These are phyloP conservation scores for Enteromius radiatus DNA, from an alignment of 2,797 vertebrate genomes.

Conservation along the genomic window DNA sequence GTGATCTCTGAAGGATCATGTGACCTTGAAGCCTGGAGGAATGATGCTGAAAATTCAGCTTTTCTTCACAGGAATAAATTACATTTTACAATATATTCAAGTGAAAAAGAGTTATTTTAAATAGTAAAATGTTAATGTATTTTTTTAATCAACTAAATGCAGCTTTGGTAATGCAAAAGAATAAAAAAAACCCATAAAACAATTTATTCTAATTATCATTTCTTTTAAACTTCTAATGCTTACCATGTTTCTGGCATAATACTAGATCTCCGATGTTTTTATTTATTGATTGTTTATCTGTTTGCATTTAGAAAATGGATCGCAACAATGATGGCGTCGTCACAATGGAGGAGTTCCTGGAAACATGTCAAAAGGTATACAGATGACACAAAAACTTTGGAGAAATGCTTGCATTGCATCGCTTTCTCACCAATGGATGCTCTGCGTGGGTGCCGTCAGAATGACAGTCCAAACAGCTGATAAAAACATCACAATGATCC, in stretches of 20 bases:
- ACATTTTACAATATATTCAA: background rate
- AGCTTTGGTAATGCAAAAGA: background rate
- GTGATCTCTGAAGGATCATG: background rate
- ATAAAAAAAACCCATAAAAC: too few species aligned
- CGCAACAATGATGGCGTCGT: conserved; percentile 94
- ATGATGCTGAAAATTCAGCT: background rate
- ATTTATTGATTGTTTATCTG: conserved; percentile 8
- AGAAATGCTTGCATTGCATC: background rate
- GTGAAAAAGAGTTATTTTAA: background rate
- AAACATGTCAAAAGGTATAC: conserved; percentile 91
- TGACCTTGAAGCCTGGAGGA: background rate
- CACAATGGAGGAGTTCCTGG: conserved; percentile 95
- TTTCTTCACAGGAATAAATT: background rate
- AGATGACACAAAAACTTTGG: background rate
- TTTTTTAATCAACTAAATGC: background rate
- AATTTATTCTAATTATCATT: background rate
- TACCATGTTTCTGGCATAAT: background rate
- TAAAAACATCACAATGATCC: background rate
- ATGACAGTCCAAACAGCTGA: too few species aligned
- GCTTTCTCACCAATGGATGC: background rate
- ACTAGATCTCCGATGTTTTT: background rate
- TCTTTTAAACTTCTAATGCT: background rate
- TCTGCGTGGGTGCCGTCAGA: too few species aligned
- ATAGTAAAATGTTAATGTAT: too few species aligned
- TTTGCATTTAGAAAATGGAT: conserved; percentile 91